Percentiles rank a stretch among this genome's conserved stretches.
Evolutionary conservation across 1,140 invertebrate species (phyloP).

Genomic region (Microplitis mediator): DNA sequence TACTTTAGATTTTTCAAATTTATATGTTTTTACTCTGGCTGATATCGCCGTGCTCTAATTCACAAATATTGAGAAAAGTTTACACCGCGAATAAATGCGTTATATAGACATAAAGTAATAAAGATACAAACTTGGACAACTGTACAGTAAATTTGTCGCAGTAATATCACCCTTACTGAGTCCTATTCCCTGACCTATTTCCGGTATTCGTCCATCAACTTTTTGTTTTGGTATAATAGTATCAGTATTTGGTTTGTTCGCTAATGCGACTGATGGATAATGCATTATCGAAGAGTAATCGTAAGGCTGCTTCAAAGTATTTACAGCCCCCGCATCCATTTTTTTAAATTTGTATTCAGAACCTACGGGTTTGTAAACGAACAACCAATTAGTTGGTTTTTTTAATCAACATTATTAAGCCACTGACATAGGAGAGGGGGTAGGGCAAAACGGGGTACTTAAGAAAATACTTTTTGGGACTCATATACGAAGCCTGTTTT

Average conservation of each 20-base stretch:
- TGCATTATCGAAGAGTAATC: constrained; percentile 99
- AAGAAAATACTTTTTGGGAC: too few relatives aligned
- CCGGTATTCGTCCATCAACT: constrained; percentile 79
- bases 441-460: too few relatives aligned
- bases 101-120: not conserved
- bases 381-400: too few relatives aligned
- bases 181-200: constrained; percentile 91
- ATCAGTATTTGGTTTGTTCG: constrained; percentile 92
- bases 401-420: too few relatives aligned
- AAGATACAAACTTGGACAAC: constrained; percentile 82
- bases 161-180: constrained; percentile 93
- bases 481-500: too few relatives aligned
- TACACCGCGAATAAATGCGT: too few relatives aligned
- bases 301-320: constrained; percentile 91
- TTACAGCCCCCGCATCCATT: constrained; percentile 83
- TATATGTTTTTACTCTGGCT: constrained; percentile 41
- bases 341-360: too few relatives aligned
- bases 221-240: constrained; percentile 91
- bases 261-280: constrained; percentile 97
- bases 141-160: constrained; percentile 95
- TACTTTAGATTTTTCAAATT: too few relatives aligned
- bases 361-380: too few relatives aligned
- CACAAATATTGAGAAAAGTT: too few relatives aligned
- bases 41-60: constrained; percentile 71
- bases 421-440: too few relatives aligned